phyloP scores from a whole-genome alignment of 2,113 vertebrate genomes.

The Solea senegalensis region DNA sequence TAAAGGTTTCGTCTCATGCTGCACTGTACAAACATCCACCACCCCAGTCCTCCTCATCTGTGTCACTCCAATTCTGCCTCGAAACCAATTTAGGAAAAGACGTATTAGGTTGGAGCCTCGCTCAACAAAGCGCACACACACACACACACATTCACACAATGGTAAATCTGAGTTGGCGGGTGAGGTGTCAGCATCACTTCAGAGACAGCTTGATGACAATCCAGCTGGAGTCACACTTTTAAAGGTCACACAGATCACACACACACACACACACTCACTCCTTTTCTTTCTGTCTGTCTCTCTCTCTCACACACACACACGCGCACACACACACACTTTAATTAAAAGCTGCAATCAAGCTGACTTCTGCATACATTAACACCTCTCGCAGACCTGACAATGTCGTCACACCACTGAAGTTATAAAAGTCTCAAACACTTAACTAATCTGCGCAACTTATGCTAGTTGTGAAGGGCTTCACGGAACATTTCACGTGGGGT shows the following conservation, averaged over 20 bases:
- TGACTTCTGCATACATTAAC: constrained; percentile 76
- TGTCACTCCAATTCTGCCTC: constrained; percentile 30
- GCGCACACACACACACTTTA: constrained; percentile 45
- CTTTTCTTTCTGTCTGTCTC: constrained; percentile 27
- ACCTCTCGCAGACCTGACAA: constrained; percentile 65
- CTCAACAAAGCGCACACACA: constrained; percentile 1
- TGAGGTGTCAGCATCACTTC: constrained; percentile 72
- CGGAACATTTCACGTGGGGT: constrained; percentile 13
- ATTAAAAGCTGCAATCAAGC: constrained; percentile 79
- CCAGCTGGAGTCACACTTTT: constrained; percentile 76
- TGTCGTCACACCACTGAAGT: constrained; percentile 59
- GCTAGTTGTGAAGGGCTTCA: constrained; percentile 28
- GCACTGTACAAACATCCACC: constrained; percentile 37
- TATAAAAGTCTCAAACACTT: constrained; percentile 51
- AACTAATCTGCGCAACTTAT: constrained; percentile 33
- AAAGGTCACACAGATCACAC: constrained; percentile 73
- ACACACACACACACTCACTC: constrained; percentile 32
- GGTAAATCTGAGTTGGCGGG: constrained; percentile 41
- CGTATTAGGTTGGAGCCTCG: constrained; percentile 16
- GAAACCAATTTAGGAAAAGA: constrained; percentile 26
- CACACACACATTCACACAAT: constrained; percentile 7
- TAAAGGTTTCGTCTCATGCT: constrained; percentile 50
- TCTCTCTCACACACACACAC: constrained; percentile 13
- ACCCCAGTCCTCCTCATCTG: constrained; percentile 30
- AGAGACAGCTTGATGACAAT: constrained; percentile 74